These are phyloP conservation scores for Epinephelus malabaricus DNA, from an alignment of 2,797 vertebrate species.

Conservation along the genomic window DNA sequence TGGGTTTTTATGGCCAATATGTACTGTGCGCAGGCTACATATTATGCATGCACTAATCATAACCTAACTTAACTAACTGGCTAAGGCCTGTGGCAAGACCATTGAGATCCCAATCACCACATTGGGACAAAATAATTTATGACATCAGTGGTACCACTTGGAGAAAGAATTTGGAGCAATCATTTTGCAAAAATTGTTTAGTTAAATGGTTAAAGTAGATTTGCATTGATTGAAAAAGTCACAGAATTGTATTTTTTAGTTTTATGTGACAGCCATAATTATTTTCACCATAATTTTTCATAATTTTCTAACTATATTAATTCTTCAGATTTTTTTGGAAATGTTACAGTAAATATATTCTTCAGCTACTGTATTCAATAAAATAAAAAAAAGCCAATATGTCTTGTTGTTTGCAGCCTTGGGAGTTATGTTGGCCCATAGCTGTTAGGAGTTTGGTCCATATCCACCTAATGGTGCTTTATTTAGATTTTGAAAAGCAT, in stretches of 20 bases:
- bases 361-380: not conserved
- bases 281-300: not conserved
- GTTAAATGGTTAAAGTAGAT: not conserved
- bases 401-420: not conserved
- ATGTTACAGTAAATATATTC: not conserved
- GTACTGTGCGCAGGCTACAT: not conserved
- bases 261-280: not conserved
- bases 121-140: not conserved
- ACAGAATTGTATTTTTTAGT: not conserved
- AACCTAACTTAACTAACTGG: not conserved
- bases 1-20: constrained; percentile 6
- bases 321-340: not conserved
- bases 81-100: not conserved
- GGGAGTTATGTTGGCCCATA: not conserved
- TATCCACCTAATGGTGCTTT: too few relatives aligned
- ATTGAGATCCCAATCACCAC: not conserved
- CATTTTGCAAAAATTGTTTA: not conserved
- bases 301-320: not conserved
- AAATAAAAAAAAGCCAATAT: not conserved
- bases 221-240: not conserved
- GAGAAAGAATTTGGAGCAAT: not conserved
- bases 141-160: not conserved
- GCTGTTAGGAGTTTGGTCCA: too few relatives aligned
- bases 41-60: constrained; percentile 8
- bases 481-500: too few relatives aligned